Evolutionary conservation across 2,888 invertebrate genomes (phyloP), one percentile per base, ranked within the genome.

Genomic region (Caradrina kadenii): DNA sequence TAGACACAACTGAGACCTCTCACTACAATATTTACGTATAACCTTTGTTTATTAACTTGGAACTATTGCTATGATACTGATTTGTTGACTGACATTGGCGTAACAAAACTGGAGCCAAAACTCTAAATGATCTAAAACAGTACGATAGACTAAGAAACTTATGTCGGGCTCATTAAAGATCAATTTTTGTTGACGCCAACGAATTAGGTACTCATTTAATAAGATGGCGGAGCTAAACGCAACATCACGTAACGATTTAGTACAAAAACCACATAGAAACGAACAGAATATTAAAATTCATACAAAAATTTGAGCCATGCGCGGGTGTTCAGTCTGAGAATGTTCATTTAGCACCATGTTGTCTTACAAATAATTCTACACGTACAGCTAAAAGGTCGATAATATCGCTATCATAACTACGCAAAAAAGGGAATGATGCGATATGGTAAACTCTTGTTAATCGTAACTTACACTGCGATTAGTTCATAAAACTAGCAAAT

Each of bases 351-450:
- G 94, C 94, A 95, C 94, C 94, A 91, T 89, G 89, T 90, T 88
- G 88, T 84, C 90, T 92, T 93, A 92, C 49, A 81, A 83, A 89
- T 89, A 89, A 74, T 66, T 69, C 76, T 84, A 79, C 56, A 71
- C 73, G 76, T 86, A 90, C 78, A 89, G 85, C 90, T 93, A 92
- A 76, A 70, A 81, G 91, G 89, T 87, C 88, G 88, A 83, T 79
- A 83, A 89, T 90, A 93, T 93, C 92, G 93, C 94, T 93, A 93
- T 93, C 93, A 91, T 87, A 88, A 88, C 89, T 91, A 93, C 83
- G 76, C 86, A 87, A 90, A 86, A 87, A 86, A 88, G 92, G 94
- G 94, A 95, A 95, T 94, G 94, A 93, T 90, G 93, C 93, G 93
- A 94, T 91, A 92, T 82, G 86, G 82, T 86, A 84, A 83, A 84